Conservation (phyloP, 2,113 vertebrate genomes). For the western clawed frog (Xenopus tropicalis) region UCB_Xtro_10.0 CM004443.2:48595001-48595500, state of each 20-base stretch:
- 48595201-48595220: slow-evolving; percentile 79
- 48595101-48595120: slow-evolving; percentile 70
- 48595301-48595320: background rate
- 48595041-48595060: slow-evolving; percentile 66
- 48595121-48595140: slow-evolving; percentile 60
- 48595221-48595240: slow-evolving; percentile 78
- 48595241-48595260: slow-evolving; percentile 71
- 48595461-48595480: too few relatives aligned
- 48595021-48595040: slow-evolving; percentile 71
- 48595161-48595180: slow-evolving; percentile 61
- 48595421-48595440: too few relatives aligned
- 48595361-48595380: too few relatives aligned
- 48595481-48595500: too few relatives aligned
- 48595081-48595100: slow-evolving; percentile 74
- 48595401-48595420: too few relatives aligned
- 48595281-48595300: slow-evolving; percentile 35
- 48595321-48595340: background rate
- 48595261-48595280: slow-evolving; percentile 49
- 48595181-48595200: slow-evolving; percentile 58
- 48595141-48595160: slow-evolving; percentile 55
- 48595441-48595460: too few relatives aligned
- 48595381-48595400: too few relatives aligned
- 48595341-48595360: too few relatives aligned
- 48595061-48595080: slow-evolving; percentile 62
- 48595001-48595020: slow-evolving; percentile 74